Evolutionary conservation across 2,888 invertebrate genomes (phyloP), one percentile per base, ranked within the genome.

Genomic region (Apeira syringaria): DNA sequence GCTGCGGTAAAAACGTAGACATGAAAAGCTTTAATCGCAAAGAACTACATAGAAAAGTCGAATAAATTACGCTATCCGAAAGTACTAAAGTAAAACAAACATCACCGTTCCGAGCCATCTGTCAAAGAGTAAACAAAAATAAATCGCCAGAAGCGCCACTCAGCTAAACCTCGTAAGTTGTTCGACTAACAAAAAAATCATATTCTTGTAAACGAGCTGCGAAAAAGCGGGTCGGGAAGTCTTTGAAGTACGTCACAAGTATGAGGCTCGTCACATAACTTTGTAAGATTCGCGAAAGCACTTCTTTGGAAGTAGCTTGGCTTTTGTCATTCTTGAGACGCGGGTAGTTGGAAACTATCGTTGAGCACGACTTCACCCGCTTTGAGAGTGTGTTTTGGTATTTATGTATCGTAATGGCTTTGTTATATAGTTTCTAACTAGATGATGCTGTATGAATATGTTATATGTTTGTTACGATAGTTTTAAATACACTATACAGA

Each of bases 231-330:
- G 57, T 61, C 64, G 58, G 48, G 61, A 48, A 48, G 50, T 52
- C 63, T 74, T 69, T 70, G 66, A 73, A 65, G 65, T 58, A 54
- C 56, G 55, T 53, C 43, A 41, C 41, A 51, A 52, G 56, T 32
- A 44, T 29, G 39, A 41, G 59, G 59, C 66, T 64, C 72, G 62
- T 74, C 68, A 64, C 59, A 64, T 66, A 73, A 74, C 68, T 72
- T 68, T 69, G 70, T 72, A 56, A 64, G 64, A 65, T 67, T 66
- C 50, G 51, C 58, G 50, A 65, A 68, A 59, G 64, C 61, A 64
- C 60, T 70, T 66, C 64, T 74, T 68, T 66, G 59, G 61, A 60
- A 61, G 63, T 36, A 40, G 39, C 40, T 47, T 34, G 59, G 55
- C 64, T 64, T 68, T 68, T 72, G 71, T 68, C 66, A 59, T 63